phyloP scores from a whole-genome alignment of 2,888 invertebrate genomes.

The Empis livida region DNA sequence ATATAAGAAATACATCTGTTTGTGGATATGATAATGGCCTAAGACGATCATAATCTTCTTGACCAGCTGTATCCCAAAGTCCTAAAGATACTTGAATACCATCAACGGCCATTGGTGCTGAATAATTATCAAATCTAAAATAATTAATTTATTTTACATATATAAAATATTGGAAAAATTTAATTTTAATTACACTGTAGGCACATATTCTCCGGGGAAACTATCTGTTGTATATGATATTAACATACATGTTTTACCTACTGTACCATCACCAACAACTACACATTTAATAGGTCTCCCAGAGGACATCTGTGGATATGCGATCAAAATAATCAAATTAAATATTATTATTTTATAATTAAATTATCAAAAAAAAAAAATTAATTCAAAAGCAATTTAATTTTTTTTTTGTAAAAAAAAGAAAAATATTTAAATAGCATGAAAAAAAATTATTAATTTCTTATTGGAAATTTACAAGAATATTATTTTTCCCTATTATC shows the following conservation, averaged over 20 bases:
- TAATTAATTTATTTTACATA: neutral
- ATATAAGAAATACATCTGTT: slow-evolving; percentile 98
- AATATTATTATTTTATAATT: no score
- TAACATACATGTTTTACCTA: slow-evolving; percentile 88
- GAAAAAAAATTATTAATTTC: neutral
- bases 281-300: slow-evolving; percentile 87
- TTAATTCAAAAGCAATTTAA: no score
- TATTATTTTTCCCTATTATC: neutral
- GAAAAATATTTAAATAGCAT: no score
- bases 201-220: slow-evolving; percentile 90
- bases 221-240: slow-evolving; percentile 87
- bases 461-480: neutral
- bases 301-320: slow-evolving; percentile 57
- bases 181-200: slow-evolving; percentile 61
- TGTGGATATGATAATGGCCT: slow-evolving; percentile 95
- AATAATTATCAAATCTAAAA: slow-evolving; percentile 88
- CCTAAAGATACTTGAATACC: slow-evolving; percentile 93
- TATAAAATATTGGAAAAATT: neutral
- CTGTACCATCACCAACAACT: slow-evolving; percentile 85
- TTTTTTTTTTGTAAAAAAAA: no score
- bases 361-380: no score
- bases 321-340: neutral
- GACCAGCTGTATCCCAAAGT: slow-evolving; percentile 94
- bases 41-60: slow-evolving; percentile 94
- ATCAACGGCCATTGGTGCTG: slow-evolving; percentile 97